phyloP scores from a whole-genome alignment of 2,888 invertebrate genomes.

The Mythimna lalbum region DNA sequence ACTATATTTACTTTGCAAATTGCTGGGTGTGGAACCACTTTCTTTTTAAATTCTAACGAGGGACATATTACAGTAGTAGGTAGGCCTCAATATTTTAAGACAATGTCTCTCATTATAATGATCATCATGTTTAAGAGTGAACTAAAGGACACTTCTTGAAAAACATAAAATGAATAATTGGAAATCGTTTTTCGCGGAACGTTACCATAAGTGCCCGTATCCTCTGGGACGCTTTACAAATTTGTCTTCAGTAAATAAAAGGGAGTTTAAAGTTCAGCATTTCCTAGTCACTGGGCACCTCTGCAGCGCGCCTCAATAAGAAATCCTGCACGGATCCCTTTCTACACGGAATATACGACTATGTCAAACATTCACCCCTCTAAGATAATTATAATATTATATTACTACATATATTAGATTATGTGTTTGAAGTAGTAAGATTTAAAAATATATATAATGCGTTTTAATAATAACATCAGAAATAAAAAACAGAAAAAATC shows the following conservation, averaged over 20 bases:
- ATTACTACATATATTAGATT: no score
- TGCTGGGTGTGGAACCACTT: no score
- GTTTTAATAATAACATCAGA: background rate
- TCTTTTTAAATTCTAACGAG: no score
- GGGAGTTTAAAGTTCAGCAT: slow-evolving; percentile 37
- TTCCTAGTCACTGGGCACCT: slow-evolving; percentile 3
- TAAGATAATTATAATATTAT: background rate
- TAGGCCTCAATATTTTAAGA: no score
- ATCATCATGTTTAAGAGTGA: background rate
- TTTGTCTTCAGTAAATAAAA: slow-evolving; percentile 35
- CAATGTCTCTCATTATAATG: no score
- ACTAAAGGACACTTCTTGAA: background rate
- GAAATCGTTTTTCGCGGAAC: background rate
- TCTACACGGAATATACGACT: background rate
- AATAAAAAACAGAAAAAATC: no score
- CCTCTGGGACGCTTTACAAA: background rate
- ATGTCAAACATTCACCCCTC: slow-evolving; percentile 9
- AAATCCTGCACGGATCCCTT: slow-evolving; percentile 19
- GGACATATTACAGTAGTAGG: no score
- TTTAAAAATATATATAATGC: no score
- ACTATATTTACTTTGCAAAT: no score
- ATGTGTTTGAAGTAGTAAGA: background rate
- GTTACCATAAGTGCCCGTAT: slow-evolving; percentile 2
- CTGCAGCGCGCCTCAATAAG: slow-evolving; percentile 22
- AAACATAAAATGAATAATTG: background rate